Base-by-base conservation (phyloP, 2,113 vertebrate species). In the Syngnathus typhle region DNA sequence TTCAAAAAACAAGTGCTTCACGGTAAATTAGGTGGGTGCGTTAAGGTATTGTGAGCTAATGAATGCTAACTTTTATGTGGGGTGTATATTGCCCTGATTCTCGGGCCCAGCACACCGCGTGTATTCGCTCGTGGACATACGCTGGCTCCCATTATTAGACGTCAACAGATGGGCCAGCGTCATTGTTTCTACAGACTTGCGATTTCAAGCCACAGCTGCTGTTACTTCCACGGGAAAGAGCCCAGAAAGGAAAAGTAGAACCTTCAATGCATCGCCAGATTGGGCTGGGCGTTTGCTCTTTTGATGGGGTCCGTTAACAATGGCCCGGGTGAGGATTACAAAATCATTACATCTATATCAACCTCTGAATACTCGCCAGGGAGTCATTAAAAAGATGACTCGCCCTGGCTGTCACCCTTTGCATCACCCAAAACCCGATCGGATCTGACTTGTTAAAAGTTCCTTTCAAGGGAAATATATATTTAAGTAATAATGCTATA, bases 121-220 rank as follows among this genome's bases (percentile, higher is more conserved):
- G 91, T 87, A 92, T 86, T 93, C 88, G 89, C 91, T 94, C 92
- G 91, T 93, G 92, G 94, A 94, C 95, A 96, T 95, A 95, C 94
- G 95, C 93, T 86, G 82, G 23, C 78, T 65, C 89, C 92, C 92
- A 92, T 94, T 90, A 92, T 89, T 82, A 88, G 91, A 91, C 92
- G 88, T 92, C 92, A 97, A 94, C 96, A 99, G 96, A 99, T 98
- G 96, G 96, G 92, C 88, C 81, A 67, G 46, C 73, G 73, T 79
- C 88, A 91, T 92, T 93, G 91, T 92, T 86, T 90, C 85, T 83
- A 78, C 69, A 77, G 87, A 88, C 90, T 91, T 88, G 91, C 92
- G 92, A 95, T 93, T 93, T 93, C 91, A 92, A 92, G 93, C 91
- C 88, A 93, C 96, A 99, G 95, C 94, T 98, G 96, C 93, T 92